Percentiles rank a stretch among this genome's conserved stretches.
These are phyloP conservation scores for Parazoanthus darwini DNA, from an alignment of 92 coral and sea anemone genomes.

Conservation along the genomic window DNA sequence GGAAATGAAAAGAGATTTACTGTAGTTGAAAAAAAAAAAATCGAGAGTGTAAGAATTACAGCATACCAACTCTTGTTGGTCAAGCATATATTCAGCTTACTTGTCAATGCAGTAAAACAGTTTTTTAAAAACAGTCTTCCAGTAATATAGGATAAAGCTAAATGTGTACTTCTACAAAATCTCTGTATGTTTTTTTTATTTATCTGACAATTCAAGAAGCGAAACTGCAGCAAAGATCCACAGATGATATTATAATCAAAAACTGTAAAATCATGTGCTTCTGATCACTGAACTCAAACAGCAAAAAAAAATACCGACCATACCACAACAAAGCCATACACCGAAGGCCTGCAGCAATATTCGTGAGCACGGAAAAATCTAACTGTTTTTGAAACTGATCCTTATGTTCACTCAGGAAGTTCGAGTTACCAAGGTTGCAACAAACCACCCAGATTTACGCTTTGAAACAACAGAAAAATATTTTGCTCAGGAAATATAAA, in stretches of 20 bases:
- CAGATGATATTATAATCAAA: not conserved
- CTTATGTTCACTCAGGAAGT: slow-evolving; percentile 9
- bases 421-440: not conserved
- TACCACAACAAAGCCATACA: slow-evolving; percentile 13
- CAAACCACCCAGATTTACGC: not conserved
- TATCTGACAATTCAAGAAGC: not conserved
- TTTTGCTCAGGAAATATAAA: too few species aligned
- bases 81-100: too few species aligned
- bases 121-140: too few species aligned
- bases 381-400: not conserved
- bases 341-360: slow-evolving; percentile 35
- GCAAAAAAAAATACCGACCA: slow-evolving; percentile 12
- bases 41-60: too few species aligned
- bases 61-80: too few species aligned
- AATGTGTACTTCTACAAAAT: not conserved
- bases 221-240: not conserved
- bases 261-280: not conserved
- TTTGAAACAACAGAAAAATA: not conserved
- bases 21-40: too few species aligned
- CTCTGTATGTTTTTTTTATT: not conserved
- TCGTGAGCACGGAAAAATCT: too few species aligned
- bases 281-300: not conserved
- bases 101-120: too few species aligned
- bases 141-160: not conserved
- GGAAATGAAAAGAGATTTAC: too few species aligned